Conservation (phyloP, 2,113 vertebrate genomes). For the Indicator indicator region DNA sequence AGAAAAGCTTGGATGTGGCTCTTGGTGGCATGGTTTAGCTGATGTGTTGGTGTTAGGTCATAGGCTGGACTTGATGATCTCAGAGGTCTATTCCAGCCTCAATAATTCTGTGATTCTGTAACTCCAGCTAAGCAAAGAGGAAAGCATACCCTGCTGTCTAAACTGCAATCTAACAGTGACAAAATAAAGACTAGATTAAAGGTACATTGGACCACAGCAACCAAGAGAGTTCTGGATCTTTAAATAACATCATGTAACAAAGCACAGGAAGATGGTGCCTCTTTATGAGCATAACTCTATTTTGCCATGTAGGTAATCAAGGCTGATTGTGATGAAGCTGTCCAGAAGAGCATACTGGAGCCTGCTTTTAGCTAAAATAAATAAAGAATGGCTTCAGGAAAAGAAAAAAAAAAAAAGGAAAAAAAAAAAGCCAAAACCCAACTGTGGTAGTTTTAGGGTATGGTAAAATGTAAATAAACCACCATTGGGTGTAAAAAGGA, state of each 20-base stretch:
- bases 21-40: no score
- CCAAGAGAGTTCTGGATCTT: neutral
- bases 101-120: no score
- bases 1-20: no score
- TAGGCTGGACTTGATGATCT: no score
- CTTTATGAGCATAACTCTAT: neutral
- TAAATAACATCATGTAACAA: neutral
- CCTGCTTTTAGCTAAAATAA: neutral
- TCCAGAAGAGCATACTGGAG: neutral
- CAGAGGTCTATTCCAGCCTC: no score
- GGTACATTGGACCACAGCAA: neutral
- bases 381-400: neutral
- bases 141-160: neutral
- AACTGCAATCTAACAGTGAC: neutral
- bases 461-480: no score
- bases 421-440: no score
- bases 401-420: neutral
- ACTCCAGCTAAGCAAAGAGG: slow-evolving; percentile 34
- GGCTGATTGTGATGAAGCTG: neutral
- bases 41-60: no score
- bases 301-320: neutral
- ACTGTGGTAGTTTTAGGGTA: no score
- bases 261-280: neutral
- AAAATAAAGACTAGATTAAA: neutral
- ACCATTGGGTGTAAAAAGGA: no score